Percentiles rank a stretch among this genome's conserved stretches.
Evolutionary conservation across 2,113 vertebrate genomes (phyloP).

Genomic region (Copsychus sechellarum): DNA sequence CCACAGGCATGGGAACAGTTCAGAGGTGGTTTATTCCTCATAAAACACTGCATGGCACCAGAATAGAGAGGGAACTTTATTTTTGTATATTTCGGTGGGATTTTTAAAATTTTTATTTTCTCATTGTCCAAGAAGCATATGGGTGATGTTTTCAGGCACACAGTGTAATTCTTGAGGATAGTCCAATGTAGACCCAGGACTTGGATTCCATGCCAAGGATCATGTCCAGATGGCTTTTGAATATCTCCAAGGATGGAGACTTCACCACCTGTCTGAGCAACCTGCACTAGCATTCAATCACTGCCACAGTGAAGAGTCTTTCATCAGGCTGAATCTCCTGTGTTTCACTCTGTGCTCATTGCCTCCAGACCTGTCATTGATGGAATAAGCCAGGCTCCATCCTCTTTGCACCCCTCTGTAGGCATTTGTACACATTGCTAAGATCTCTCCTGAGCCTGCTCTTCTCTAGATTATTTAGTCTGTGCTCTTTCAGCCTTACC

Average conservation of each 20-base stretch:
- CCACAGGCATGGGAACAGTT: neutral
- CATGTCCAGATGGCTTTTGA: neutral
- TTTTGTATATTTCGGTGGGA: neutral
- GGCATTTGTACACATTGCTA: neutral
- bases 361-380: neutral
- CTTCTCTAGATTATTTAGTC: neutral
- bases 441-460: neutral
- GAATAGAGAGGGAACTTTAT: neutral
- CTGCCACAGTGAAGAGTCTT: neutral
- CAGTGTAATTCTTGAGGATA: neutral
- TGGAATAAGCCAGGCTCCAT: neutral
- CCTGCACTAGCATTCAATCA: neutral
- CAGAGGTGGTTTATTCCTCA: neutral
- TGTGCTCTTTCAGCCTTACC: neutral
- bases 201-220: rapidly evolving
- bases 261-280: neutral
- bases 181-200: neutral
- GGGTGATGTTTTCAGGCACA: neutral
- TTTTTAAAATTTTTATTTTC: neutral
- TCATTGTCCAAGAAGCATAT: neutral
- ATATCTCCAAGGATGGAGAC: neutral
- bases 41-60: neutral
- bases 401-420: neutral
- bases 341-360: neutral
- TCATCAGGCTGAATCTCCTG: neutral